Conservation (phyloP, 2,113 vertebrate genomes). For the Cyanoderma ruficeps region DNA sequence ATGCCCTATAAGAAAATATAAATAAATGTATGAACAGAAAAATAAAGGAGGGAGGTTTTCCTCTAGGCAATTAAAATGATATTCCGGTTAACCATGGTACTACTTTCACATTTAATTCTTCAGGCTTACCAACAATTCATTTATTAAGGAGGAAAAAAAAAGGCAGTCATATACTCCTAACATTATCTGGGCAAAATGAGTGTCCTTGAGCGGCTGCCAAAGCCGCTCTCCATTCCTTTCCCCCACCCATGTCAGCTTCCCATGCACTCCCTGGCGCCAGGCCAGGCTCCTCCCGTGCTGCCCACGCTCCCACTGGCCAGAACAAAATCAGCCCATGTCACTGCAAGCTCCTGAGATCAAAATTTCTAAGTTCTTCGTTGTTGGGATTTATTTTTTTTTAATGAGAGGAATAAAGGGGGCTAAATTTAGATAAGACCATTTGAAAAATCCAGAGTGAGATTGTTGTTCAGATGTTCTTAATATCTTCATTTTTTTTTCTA, state of each 20-base stretch:
- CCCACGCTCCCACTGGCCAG: slow-evolving; percentile 69
- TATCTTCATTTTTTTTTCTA: neutral
- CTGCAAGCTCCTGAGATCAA: slow-evolving; percentile 34
- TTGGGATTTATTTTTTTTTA: neutral
- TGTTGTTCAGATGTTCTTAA: neutral
- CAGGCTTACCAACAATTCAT: neutral
- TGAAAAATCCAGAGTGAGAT: neutral
- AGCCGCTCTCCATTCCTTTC: slow-evolving; percentile 66
- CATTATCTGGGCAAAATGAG: neutral
- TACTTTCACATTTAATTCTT: neutral
- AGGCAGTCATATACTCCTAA: neutral
- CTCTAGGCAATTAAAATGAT: neutral
- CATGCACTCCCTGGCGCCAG: slow-evolving; percentile 85
- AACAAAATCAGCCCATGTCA: slow-evolving; percentile 55
- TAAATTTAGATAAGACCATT: slow-evolving; percentile 49
- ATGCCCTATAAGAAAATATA: slow-evolving; percentile 82
- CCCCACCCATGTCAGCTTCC: slow-evolving; percentile 86
- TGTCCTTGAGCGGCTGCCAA: slow-evolving; percentile 52
- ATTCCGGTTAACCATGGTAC: neutral
- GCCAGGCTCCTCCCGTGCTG: slow-evolving; percentile 70
- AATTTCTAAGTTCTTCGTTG: slow-evolving; percentile 15
- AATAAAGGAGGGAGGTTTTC: neutral
- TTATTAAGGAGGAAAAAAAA: neutral
- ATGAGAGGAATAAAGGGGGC: neutral
- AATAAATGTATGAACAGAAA: neutral